A percentile compares a stretch with the other conserved stretches of the same genome.
Conservation (phyloP, 2,888 invertebrate genomes). For the Troides oblongomaculatus region DNA sequence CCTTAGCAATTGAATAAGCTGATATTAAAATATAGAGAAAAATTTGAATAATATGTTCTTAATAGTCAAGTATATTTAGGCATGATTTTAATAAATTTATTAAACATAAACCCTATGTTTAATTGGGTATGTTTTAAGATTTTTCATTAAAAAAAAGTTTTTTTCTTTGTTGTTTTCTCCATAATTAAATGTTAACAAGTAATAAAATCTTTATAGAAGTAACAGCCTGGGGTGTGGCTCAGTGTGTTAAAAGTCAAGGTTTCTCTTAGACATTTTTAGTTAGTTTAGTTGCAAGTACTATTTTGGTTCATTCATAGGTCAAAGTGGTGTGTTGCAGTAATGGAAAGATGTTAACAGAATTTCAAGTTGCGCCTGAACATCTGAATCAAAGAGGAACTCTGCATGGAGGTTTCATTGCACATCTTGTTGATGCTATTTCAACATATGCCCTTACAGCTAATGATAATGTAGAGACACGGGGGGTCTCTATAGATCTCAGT, state of each 20-base stretch:
- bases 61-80: background rate
- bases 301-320: conserved; percentile 45
- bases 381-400: conserved; percentile 86
- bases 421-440: conserved; percentile 85
- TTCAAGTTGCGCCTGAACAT: conserved; percentile 86
- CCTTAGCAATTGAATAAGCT: background rate
- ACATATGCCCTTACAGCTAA: conserved; percentile 88
- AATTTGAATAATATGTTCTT: background rate
- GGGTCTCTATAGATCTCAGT: conserved; percentile 91
- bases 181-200: too few relatives aligned
- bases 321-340: conserved; percentile 78
- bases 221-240: background rate
- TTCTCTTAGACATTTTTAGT: background rate
- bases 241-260: background rate
- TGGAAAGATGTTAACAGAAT: conserved; percentile 87
- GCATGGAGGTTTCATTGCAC: conserved; percentile 93
- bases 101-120: too few relatives aligned
- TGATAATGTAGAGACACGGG: conserved; percentile 80
- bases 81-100: too few relatives aligned
- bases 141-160: too few relatives aligned
- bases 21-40: background rate
- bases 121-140: too few relatives aligned
- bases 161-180: too few relatives aligned
- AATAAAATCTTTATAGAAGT: too few relatives aligned
- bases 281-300: background rate